Evolutionary conservation across 2,888 invertebrate genomes (phyloP), one percentile per base, ranked within the genome.

Genomic region (Aporophyla lueneburgensis): DNA sequence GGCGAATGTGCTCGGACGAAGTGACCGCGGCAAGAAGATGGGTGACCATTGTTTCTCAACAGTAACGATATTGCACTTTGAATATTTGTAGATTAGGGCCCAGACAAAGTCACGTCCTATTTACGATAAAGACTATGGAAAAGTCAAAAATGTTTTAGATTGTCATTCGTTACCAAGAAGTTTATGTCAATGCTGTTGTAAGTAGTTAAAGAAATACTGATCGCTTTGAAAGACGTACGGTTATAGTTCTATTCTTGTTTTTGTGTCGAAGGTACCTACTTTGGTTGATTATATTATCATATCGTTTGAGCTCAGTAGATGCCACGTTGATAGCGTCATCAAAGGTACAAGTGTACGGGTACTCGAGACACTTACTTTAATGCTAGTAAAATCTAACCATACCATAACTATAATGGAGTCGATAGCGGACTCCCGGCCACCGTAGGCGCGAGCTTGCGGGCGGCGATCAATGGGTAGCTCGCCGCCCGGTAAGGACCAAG

Each of bases 21-120:
- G 33, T 63, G 62, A 77, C 77, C 63, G n/a, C 62, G 33, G 16
- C 12, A 40, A 16, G 27, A 46, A 12, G 56, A 63, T 43, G 40
- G 10, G 40, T 71, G 71, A 33, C 27, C 71, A 19, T 62, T 59
- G 24, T 59, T 54, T 12, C 9, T 62, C 10, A 51, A 5, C 24
- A 70, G 27, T 54, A 2, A 43, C 1, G 12, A 33, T n/a, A 59
- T 46, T 59, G 27, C 2, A 12, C 14, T 62, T 46, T 0, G 24
- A 12, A n/a, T 53, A n/a, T 46, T 21, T 19, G 24, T 46, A n/a
- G 7, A 12, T 33, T 16, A 14, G 1, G 27, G 3, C 27, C 21
- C 3, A 24, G 5, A 43, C 24, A 24, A 24, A 63, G 6, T 24
- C 19, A 19, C 10, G 10, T 24, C 24, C 10, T 16, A 43, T n/a